Conservation (phyloP, 2,797 vertebrate genomes). For the Simalia tracyae region DNA sequence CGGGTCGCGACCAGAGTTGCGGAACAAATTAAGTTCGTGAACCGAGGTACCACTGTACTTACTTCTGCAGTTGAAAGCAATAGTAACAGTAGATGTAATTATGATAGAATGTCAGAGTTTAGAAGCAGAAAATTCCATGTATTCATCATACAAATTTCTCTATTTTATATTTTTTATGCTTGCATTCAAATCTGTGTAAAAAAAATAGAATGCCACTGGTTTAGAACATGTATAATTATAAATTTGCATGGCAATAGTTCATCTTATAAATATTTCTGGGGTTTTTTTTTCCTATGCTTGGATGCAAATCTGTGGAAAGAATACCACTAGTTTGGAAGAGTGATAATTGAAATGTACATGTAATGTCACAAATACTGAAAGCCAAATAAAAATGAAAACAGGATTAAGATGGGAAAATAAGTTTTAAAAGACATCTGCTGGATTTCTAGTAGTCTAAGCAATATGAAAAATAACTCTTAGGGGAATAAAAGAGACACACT, state of each 20-base stretch:
- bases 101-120: background rate
- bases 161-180: background rate
- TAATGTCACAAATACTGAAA: slow-evolving; percentile 39
- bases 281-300: background rate
- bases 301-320: background rate
- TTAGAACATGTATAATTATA: background rate
- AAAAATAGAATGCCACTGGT: too few relatives aligned
- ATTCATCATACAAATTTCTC: background rate
- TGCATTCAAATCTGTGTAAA: background rate
- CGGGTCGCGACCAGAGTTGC: too few relatives aligned
- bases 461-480: slow-evolving; percentile 22
- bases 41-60: too few relatives aligned
- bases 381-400: slow-evolving; percentile 14
- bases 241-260: background rate
- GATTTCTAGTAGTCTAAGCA: slow-evolving; percentile 28
- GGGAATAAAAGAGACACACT: background rate
- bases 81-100: background rate
- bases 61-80: background rate
- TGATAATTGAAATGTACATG: slow-evolving; percentile 28
- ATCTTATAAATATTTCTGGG: background rate
- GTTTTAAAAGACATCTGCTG: slow-evolving; percentile 22
- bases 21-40: too few relatives aligned
- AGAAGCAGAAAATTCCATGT: background rate
- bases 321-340: background rate
- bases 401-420: slow-evolving; percentile 21